Base-by-base conservation (phyloP, 2,888 invertebrate species). In the Stenichneumon culpator region DNA sequence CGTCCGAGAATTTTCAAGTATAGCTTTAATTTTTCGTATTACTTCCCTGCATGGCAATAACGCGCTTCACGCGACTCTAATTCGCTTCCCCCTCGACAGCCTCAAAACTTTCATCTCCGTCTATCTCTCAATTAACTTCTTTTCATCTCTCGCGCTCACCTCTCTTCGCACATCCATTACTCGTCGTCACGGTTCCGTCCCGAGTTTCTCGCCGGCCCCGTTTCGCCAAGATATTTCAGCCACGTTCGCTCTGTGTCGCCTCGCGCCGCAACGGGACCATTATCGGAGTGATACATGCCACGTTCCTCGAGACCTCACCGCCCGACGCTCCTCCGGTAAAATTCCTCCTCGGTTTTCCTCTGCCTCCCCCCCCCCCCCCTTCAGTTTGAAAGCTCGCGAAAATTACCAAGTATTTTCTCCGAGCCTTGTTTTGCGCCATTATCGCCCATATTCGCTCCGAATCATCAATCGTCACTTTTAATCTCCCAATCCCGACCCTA, bases 211-310 rank as follows among this genome's bases (percentile, higher is more conserved):
- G 77, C 14, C 86, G 73, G 77, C 25, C 86, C 70, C 9, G 83
- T 57, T 44, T 57, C 22, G 9, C 86, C 77, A 79, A 82, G 83
- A 86, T 90, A 90, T 89, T 92, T 91, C 87, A 91, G 88, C 88
- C 83, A 85, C 84, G 86, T 86, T 87, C 86, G 86, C 86, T 87
- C 44, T 14, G 44, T 44, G 92, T 90, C 90, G 88, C 81, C 85
- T 87, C 67, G 60, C 54, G 88, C 89, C 91, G 89, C 91, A 91
- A 88, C 88, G 91, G 92, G 92, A 92, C 92, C 92, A 92, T 92
- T 92, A 92, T 89, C 86, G 86, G 87, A 88, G 82, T 92, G 91
- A 92, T 91, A 91, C 92, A 92, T 90, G 87, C 89, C 88, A 88
- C 88, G 89, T 89, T 87, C 89, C 88, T 87, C 44, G 16, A 44